Evolutionary conservation across 2,888 invertebrate genomes (phyloP).

Genomic region (Nineta flava): DNA sequence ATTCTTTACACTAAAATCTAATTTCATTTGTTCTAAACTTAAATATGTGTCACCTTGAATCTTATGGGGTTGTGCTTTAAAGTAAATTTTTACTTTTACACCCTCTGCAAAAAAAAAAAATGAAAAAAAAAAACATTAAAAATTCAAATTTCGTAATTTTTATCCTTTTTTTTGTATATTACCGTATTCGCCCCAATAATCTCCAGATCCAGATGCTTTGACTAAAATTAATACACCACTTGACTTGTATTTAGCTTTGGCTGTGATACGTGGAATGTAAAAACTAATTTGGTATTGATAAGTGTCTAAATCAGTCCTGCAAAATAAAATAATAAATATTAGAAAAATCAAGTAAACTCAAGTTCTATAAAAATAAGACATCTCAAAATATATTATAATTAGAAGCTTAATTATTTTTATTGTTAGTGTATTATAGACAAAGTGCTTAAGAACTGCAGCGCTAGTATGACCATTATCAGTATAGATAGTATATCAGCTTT

Average conservation of each 20-base stretch:
- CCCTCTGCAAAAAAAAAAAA: slow-evolving; percentile 41
- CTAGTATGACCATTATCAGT: too few species aligned
- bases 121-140: not conserved
- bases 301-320: slow-evolving; percentile 58
- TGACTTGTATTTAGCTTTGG: slow-evolving; percentile 63
- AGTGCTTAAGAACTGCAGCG: too few species aligned
- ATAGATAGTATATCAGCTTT: too few species aligned
- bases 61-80: slow-evolving; percentile 49
- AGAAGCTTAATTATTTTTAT: too few species aligned
- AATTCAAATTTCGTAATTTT: not conserved
- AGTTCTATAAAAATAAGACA: too few species aligned
- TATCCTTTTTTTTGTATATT: slow-evolving; percentile 7
- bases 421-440: too few species aligned
- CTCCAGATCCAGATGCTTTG: slow-evolving; percentile 70
- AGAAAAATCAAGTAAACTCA: too few species aligned
- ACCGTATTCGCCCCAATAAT: slow-evolving; percentile 86
- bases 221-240: slow-evolving; percentile 65
- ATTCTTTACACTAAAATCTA: slow-evolving; percentile 71
- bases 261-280: slow-evolving; percentile 64
- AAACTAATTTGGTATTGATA: slow-evolving; percentile 69
- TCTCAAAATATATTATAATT: too few species aligned
- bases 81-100: slow-evolving; percentile 69
- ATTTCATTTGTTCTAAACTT: slow-evolving; percentile 58
- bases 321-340: slow-evolving; percentile 14
- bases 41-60: slow-evolving; percentile 51